Conservation (phyloP, 2,888 invertebrate species). For the Drosophila meridionalis region DNA sequence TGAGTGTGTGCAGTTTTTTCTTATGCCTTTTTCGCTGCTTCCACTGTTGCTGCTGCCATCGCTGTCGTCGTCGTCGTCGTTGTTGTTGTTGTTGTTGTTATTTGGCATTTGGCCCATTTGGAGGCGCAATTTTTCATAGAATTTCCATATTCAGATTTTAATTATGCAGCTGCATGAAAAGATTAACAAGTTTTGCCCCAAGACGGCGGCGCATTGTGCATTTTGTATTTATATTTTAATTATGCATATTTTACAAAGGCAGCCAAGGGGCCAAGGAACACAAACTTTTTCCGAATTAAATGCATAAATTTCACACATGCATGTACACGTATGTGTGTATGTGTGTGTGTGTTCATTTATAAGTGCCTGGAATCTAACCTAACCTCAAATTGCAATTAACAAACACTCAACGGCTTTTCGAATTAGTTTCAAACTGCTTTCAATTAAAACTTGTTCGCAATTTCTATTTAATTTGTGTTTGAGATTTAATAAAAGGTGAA, state of each 20-base stretch:
- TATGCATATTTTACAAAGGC: slow-evolving; percentile 69
- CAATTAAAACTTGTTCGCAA: neutral
- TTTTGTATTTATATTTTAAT: slow-evolving; percentile 69
- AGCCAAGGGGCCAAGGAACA: slow-evolving; percentile 33
- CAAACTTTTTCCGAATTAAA: slow-evolving; percentile 3
- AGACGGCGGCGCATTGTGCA: slow-evolving; percentile 56
- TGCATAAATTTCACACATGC: slow-evolving; percentile 4
- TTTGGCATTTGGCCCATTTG: slow-evolving; percentile 54
- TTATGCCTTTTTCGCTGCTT: slow-evolving; percentile 17
- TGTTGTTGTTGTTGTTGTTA: slow-evolving; percentile 31
- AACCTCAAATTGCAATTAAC: slow-evolving; percentile 23
- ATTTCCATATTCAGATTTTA: slow-evolving; percentile 82
- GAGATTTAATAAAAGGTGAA: neutral
- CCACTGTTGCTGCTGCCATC: slow-evolving; percentile 13
- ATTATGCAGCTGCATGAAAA: slow-evolving; percentile 86
- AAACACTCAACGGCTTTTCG: neutral
- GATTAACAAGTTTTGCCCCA: slow-evolving; percentile 79
- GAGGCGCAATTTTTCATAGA: slow-evolving; percentile 53
- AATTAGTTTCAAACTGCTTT: slow-evolving; percentile 7
- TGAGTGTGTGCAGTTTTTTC: slow-evolving; percentile 28
- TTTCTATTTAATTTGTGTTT: neutral
- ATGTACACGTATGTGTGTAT: neutral
- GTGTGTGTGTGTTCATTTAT: slow-evolving; percentile 1
- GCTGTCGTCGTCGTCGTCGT: too few relatives aligned
- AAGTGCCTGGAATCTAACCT: slow-evolving; percentile 19